A percentile compares a stretch with the other conserved stretches of the same genome.
Conservation (phyloP, 2,888 invertebrate species). For the Drosophila percnosoma region DNA sequence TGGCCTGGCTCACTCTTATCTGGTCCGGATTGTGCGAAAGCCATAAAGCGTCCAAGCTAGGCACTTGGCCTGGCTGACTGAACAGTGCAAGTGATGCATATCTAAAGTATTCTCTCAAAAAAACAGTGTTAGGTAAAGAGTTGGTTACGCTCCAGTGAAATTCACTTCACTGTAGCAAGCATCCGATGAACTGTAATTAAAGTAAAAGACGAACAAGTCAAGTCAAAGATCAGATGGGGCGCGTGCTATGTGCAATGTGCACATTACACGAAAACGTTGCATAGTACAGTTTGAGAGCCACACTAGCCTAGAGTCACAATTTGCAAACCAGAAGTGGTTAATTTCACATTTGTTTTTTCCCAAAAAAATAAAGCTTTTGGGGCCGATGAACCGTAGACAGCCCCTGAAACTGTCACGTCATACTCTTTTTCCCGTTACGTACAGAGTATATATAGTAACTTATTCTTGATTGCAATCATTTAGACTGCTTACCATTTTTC, state of each 20-base stretch:
- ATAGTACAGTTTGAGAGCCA: not conserved
- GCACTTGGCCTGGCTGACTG: conserved; percentile 13
- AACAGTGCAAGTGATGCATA: conserved; percentile 18
- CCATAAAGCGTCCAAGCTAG: conserved; percentile 30
- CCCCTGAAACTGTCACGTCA: not conserved
- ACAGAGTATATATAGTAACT: not conserved
- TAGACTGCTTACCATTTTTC: no score
- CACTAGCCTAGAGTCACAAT: not conserved
- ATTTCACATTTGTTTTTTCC: not conserved
- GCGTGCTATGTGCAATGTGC: not conserved
- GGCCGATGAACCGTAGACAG: not conserved
- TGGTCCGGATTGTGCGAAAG: conserved; percentile 24
- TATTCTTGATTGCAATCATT: not conserved
- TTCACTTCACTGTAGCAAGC: conserved; percentile 6
- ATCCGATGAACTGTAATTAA: conserved; percentile 9
- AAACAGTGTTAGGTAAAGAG: conserved; percentile 4
- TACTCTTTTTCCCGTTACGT: not conserved
- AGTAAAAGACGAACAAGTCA: not conserved
- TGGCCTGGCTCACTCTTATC: not conserved
- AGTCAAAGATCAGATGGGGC: conserved; percentile 9
- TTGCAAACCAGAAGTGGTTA: not conserved
- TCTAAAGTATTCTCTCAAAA: conserved; percentile 7
- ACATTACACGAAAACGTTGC: not conserved
- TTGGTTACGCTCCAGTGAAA: conserved; percentile 35
- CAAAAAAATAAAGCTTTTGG: not conserved